These are phyloP conservation scores for Pitangus sulphuratus DNA, from an alignment of 2,797 vertebrate genomes.

Conservation along the genomic window DNA sequence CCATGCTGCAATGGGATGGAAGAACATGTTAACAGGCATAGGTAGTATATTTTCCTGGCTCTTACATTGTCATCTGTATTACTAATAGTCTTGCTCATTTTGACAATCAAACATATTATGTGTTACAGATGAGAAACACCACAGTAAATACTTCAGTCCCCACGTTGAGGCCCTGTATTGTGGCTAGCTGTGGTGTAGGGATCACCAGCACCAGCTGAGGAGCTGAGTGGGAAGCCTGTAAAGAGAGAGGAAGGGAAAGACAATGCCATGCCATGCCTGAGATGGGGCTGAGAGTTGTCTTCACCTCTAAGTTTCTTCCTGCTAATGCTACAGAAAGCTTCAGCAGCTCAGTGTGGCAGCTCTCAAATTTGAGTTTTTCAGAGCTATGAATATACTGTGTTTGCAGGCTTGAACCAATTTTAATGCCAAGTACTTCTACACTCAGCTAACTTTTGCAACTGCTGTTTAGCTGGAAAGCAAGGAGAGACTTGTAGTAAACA, in stretches of 20 bases:
- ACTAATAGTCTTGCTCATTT: background rate
- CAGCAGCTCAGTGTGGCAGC: background rate
- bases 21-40: background rate
- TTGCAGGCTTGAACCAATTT: background rate
- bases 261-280: background rate
- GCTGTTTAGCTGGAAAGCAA: background rate
- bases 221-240: background rate
- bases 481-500: background rate
- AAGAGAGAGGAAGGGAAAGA: background rate
- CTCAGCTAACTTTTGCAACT: background rate
- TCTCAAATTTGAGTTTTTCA: background rate
- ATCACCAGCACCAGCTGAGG: background rate
- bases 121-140: background rate
- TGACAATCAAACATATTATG: background rate
- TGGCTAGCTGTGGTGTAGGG: background rate
- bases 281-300: background rate
- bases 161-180: background rate
- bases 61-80: background rate
- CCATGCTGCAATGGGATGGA: background rate
- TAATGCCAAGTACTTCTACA: background rate
- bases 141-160: background rate
- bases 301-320: background rate
- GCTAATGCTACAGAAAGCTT: background rate
- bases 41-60: background rate
- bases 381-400: background rate